These are phyloP conservation scores for Lemur catta DNA, from an alignment of 2,797 vertebrate species.

Conservation along the genomic window DNA sequence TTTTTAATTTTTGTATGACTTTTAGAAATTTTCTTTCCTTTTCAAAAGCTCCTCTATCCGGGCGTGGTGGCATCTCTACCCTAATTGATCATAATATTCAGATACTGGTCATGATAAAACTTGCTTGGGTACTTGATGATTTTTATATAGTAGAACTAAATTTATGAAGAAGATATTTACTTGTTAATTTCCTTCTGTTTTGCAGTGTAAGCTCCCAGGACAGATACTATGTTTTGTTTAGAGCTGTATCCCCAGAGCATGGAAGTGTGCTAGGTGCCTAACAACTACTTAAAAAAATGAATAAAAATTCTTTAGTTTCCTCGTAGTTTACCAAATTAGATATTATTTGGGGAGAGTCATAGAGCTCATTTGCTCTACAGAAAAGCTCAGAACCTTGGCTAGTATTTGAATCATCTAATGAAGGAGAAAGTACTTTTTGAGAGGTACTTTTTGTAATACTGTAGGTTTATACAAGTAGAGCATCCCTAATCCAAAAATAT, in stretches of 20 bases:
- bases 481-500: background rate
- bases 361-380: background rate
- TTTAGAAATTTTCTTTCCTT: background rate
- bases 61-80: background rate
- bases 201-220: background rate
- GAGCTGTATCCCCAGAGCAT: background rate
- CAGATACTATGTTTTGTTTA: background rate
- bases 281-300: background rate
- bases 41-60: background rate
- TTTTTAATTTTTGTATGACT: background rate
- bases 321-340: background rate
- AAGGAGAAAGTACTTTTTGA: background rate
- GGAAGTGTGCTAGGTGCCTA: background rate
- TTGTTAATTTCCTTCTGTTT: background rate
- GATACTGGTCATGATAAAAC: background rate
- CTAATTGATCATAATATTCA: background rate
- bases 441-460: background rate
- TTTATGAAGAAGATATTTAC: background rate
- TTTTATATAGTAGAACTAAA: background rate
- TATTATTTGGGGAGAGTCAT: background rate
- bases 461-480: background rate
- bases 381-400: background rate
- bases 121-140: background rate
- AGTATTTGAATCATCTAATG: background rate
- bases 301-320: background rate